Evolutionary conservation across 2,113 vertebrate species (phyloP).

Genomic region (Tricholaema leucomelas): DNA sequence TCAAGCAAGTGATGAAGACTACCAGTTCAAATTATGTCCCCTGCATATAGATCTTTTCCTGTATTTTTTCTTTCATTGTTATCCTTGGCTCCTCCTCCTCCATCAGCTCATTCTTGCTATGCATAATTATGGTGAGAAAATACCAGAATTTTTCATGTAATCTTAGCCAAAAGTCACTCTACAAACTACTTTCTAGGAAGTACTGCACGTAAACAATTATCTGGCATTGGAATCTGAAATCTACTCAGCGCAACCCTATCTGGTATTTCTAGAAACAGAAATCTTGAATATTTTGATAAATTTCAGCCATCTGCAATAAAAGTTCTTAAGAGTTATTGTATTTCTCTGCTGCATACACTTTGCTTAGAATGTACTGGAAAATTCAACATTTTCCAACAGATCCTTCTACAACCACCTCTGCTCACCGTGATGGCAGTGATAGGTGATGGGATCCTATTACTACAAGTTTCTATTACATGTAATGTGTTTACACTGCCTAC

Average conservation of each 20-base stretch:
- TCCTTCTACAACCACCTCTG: neutral
- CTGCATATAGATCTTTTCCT: neutral
- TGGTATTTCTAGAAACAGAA: neutral
- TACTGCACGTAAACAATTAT: neutral
- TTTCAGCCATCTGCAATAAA: neutral
- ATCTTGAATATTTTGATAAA: neutral
- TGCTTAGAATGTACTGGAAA: neutral
- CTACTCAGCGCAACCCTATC: neutral
- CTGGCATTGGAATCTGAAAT: neutral
- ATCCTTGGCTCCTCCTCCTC: neutral
- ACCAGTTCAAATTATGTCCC: neutral
- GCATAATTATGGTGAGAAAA: neutral
- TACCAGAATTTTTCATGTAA: neutral
- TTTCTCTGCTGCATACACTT: neutral
- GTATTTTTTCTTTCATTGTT: neutral
- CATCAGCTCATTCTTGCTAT: neutral
- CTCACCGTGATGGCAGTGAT: neutral
- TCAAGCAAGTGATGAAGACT: neutral
- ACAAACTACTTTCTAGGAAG: neutral
- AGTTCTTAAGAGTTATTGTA: neutral
- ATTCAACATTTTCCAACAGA: neutral
- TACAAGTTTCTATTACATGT: neutral
- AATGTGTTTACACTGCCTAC: neutral
- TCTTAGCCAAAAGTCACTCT: neutral
- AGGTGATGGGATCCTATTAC: neutral